A percentile compares a stretch with the other conserved stretches of the same genome.
phyloP scores from a whole-genome alignment of 2,888 invertebrate species.

The Drepana falcataria region DNA sequence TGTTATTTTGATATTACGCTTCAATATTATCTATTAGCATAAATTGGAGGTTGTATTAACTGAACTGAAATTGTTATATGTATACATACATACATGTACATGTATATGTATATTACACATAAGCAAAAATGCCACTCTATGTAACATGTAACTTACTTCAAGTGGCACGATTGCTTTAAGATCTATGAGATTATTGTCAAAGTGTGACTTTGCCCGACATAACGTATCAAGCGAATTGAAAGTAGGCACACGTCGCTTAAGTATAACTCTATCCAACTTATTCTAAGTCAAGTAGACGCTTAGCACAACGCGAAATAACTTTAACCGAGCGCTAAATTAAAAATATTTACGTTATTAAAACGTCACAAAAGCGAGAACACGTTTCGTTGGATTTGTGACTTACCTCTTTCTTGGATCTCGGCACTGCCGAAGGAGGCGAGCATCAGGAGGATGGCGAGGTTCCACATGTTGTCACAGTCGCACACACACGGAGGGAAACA shows the following conservation, averaged over 20 bases:
- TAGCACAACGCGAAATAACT: not conserved
- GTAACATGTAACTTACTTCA: not conserved
- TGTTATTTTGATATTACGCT: no score
- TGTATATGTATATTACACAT: no score
- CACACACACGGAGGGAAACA: constrained; percentile 42
- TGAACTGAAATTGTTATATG: no score
- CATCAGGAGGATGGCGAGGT: constrained; percentile 33
- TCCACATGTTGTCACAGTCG: constrained; percentile 59
- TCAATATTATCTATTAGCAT: no score
- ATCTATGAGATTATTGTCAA: not conserved
- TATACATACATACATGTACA: no score
- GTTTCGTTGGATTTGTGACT: constrained; percentile 15
- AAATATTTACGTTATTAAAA: constrained; percentile 3
- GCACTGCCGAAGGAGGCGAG: constrained; percentile 34
- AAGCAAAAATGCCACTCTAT: no score
- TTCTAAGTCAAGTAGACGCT: not conserved
- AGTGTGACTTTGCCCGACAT: not conserved
- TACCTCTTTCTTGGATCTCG: constrained; percentile 67
- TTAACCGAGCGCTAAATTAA: not conserved
- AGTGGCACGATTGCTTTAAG: not conserved
- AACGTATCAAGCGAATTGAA: not conserved
- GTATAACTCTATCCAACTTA: not conserved
- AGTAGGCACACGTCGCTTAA: not conserved
- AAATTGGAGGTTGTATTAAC: no score
- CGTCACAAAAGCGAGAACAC: constrained; percentile 2